Evolutionary conservation across 1,140 invertebrate species (phyloP).

Genomic region (Sinella curviseta): DNA sequence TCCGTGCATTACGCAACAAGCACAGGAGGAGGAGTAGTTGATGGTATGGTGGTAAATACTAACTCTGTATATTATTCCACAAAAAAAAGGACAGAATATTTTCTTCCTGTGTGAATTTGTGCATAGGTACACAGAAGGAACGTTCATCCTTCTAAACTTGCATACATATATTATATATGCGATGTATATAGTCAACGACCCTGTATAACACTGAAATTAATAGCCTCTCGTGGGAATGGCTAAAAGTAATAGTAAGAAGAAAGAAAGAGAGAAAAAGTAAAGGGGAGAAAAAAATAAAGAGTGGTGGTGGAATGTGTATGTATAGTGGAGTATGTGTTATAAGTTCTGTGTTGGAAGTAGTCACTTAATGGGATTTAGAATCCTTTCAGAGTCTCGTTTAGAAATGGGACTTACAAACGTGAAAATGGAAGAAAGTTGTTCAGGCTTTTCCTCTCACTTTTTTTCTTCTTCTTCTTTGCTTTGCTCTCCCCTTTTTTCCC

Average conservation of each 20-base stretch:
- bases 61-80: too few species aligned
- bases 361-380: slow-evolving; percentile 27
- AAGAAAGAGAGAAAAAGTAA: slow-evolving; percentile 3
- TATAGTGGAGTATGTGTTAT: not conserved
- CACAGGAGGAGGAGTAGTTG: too few species aligned
- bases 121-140: too few species aligned
- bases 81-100: too few species aligned
- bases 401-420: not conserved
- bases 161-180: slow-evolving; percentile 18
- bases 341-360: not conserved
- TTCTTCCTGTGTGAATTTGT: too few species aligned
- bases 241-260: not conserved
- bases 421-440: slow-evolving; percentile 26
- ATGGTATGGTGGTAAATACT: too few species aligned
- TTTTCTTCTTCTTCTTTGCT: not conserved
- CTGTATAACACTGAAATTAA: slow-evolving; percentile 5
- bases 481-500: not conserved
- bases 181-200: not conserved
- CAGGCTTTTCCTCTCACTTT: not conserved
- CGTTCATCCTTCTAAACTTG: too few species aligned
- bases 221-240: slow-evolving; percentile 9
- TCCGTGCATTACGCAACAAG: not conserved
- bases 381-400: not conserved
- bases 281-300: not conserved
- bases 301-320: not conserved